These are phyloP conservation scores for Myotis myotis DNA, from an alignment of 2,797 vertebrate species.

Conservation along the genomic window DNA sequence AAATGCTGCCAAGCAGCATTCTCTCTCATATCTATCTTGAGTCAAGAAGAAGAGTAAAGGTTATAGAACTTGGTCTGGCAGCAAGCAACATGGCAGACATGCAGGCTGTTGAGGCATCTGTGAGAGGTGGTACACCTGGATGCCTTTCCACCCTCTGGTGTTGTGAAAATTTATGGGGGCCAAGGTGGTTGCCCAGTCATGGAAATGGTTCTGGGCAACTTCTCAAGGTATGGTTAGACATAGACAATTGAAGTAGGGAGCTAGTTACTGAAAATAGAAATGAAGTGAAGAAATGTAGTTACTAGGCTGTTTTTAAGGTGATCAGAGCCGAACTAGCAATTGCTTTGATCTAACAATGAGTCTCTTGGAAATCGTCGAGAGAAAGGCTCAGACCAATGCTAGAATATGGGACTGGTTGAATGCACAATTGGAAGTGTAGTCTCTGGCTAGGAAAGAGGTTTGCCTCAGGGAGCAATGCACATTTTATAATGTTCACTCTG, in stretches of 20 bases:
- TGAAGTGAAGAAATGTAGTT: not conserved
- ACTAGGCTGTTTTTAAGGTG: not conserved
- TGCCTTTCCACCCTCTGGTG: not conserved
- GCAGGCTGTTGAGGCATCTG: not conserved
- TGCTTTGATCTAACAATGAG: not conserved
- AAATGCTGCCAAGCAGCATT: not conserved
- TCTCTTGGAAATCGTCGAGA: not conserved
- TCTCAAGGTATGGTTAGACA: not conserved
- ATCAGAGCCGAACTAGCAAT: not conserved
- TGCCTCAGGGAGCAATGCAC: not conserved
- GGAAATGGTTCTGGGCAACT: accelerated
- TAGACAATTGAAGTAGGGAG: not conserved
- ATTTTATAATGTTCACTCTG: not conserved
- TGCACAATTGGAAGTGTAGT: not conserved
- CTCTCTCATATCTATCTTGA: not conserved
- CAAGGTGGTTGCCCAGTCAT: not conserved
- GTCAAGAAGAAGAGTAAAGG: not conserved
- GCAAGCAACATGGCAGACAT: not conserved
- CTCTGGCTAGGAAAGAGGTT: not conserved
- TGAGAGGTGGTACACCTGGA: not conserved
- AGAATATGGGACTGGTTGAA: not conserved
- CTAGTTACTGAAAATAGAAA: not conserved
- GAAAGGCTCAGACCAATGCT: not conserved
- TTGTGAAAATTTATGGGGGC: not conserved
- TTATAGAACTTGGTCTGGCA: not conserved